Percentiles rank a stretch among this genome's conserved stretches.
Evolutionary conservation across 2,888 invertebrate genomes (phyloP).

Genomic region (Drosophila gaucha): DNA sequence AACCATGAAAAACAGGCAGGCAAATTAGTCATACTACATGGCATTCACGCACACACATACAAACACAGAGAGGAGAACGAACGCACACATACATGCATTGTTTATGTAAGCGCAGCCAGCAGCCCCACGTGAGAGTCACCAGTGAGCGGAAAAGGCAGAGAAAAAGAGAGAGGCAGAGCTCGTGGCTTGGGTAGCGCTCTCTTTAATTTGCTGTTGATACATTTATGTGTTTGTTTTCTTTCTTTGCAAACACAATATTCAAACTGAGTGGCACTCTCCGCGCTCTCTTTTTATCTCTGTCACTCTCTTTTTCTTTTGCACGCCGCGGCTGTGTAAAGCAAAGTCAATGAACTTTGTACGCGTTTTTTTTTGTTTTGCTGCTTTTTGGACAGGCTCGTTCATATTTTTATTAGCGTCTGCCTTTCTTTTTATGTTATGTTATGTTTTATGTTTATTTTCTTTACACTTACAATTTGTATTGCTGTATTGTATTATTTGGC

Average conservation of each 20-base stretch:
- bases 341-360: conserved; percentile 83
- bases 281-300: conserved; percentile 18
- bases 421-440: conserved; percentile 52
- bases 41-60: conserved; percentile 22
- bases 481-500: conserved; percentile 43
- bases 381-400: conserved; percentile 49
- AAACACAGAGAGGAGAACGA: neutral
- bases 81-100: conserved; percentile 30
- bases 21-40: conserved; percentile 66
- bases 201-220: conserved; percentile 9
- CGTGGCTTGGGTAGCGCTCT: conserved; percentile 4
- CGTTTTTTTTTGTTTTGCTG: conserved; percentile 65
- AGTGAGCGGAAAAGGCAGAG: neutral
- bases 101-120: conserved; percentile 34
- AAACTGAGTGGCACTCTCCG: conserved; percentile 22
- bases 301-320: conserved; percentile 12
- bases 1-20: conserved; percentile 48
- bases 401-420: conserved; percentile 59
- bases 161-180: conserved; percentile 1
- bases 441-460: conserved; percentile 57
- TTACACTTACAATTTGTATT: conserved; percentile 57
- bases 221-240: conserved; percentile 25
- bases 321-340: conserved; percentile 59
- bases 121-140: conserved; percentile 48
- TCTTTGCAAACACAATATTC: conserved; percentile 48